Conservation (phyloP, 35 echinoderm and acorn worm genomes). For the Nesometra sesokonis region DNA sequence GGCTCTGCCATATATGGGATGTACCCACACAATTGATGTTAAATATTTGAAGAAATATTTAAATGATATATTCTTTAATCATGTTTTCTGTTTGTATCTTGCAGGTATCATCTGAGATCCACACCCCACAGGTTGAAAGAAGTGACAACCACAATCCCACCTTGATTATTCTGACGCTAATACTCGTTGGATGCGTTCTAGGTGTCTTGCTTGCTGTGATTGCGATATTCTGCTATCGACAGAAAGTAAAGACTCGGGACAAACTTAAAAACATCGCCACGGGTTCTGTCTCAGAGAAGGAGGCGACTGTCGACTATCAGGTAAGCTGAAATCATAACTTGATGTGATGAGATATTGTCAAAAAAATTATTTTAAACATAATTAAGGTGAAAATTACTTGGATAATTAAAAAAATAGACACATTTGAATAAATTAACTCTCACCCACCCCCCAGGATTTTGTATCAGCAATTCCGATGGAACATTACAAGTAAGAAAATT, state of each 20-base stretch:
- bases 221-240: conserved; percentile 72
- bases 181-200: conserved; percentile 71
- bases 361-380: background rate
- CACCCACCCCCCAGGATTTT: too few relatives aligned
- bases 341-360: background rate
- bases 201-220: conserved; percentile 71
- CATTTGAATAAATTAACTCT: background rate
- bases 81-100: background rate
- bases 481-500: too few relatives aligned
- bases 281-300: conserved; percentile 38
- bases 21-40: too few relatives aligned
- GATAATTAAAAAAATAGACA: background rate
- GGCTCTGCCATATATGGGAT: too few relatives aligned
- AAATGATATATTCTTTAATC: too few relatives aligned
- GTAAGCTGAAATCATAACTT: conserved; percentile 19
- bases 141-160: conserved; percentile 58
- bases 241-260: conserved; percentile 44
- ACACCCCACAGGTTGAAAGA: background rate
- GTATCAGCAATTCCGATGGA: too few relatives aligned
- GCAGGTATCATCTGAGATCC: background rate
- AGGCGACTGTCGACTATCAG: conserved; percentile 92
- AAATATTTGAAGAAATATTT: too few relatives aligned
- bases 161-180: conserved; percentile 78
- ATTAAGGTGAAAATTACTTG: background rate
- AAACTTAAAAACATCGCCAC: conserved; percentile 70